Conservation (phyloP, 2,113 vertebrate genomes). For the Ceyx melanurus region DNA sequence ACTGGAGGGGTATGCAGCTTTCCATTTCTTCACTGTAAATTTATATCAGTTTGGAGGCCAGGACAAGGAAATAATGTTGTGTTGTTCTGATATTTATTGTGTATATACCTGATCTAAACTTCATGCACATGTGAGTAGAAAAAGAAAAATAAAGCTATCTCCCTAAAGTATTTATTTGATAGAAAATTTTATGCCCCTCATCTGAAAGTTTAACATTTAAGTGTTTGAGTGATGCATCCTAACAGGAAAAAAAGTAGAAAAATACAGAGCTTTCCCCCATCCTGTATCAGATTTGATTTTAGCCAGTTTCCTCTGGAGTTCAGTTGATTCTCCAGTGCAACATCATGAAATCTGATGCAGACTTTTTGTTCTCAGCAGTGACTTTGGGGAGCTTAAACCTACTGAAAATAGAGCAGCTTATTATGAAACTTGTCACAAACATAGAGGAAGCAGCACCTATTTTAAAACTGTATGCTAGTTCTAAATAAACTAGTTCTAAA, state of each 20-base stretch:
- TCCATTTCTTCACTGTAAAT: not conserved
- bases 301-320: not conserved
- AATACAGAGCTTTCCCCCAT: not conserved
- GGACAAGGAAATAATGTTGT: not conserved
- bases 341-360: not conserved
- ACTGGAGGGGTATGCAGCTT: not conserved
- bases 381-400: not conserved
- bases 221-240: not conserved
- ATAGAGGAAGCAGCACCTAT: not conserved
- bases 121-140: not conserved
- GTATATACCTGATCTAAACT: not conserved
- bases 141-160: not conserved
- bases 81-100: not conserved
- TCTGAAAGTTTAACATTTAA: not conserved
- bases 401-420: not conserved
- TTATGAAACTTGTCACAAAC: not conserved
- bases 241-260: not conserved
- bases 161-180: not conserved
- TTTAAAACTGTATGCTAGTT: slow-evolving; percentile 13
- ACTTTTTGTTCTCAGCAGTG: not conserved
- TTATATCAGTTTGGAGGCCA: not conserved
- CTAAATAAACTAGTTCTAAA: slow-evolving; percentile 23
- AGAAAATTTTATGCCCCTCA: not conserved
- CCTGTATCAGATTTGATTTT: not conserved
- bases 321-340: not conserved